phyloP scores from a whole-genome alignment of 2,888 invertebrate species.

The Lamproptera curius region DNA sequence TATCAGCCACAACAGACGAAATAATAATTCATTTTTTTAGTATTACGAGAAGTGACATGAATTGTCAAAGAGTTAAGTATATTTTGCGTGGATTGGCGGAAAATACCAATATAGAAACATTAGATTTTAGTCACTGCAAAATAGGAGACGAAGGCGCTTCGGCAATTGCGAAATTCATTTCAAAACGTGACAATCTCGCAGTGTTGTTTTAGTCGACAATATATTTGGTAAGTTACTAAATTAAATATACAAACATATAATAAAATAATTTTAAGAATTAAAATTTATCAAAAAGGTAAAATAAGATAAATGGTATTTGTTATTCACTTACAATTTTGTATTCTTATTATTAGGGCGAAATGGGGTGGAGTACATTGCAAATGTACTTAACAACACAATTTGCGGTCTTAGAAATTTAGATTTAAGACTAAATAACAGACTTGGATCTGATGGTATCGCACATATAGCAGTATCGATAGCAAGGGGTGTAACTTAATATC shows the following conservation, averaged over 20 bases:
- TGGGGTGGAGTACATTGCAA: conserved; percentile 62
- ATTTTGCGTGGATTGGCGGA: conserved; percentile 62
- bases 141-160: conserved; percentile 79
- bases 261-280: no score
- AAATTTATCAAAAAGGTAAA: no score
- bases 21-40: conserved; percentile 39
- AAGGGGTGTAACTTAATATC: conserved; percentile 66
- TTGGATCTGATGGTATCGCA: conserved; percentile 67
- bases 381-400: conserved; percentile 57
- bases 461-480: conserved; percentile 66
- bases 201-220: conserved; percentile 73
- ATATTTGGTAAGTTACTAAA: conserved; percentile 58
- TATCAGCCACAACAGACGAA: no score
- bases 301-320: no score
- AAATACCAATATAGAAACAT: conserved; percentile 61
- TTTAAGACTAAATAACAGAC: conserved; percentile 60
- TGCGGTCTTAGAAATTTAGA: conserved; percentile 60
- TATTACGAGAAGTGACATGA: conserved; percentile 66
- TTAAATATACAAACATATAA: no score
- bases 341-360: conserved; percentile 42
- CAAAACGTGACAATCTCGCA: conserved; percentile 59
- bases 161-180: conserved; percentile 78
- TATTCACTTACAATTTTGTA: no score
- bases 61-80: conserved; percentile 65
- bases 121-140: conserved; percentile 82